Conservation (phyloP, 2,113 vertebrate species). For the Balaeniceps rex region DNA sequence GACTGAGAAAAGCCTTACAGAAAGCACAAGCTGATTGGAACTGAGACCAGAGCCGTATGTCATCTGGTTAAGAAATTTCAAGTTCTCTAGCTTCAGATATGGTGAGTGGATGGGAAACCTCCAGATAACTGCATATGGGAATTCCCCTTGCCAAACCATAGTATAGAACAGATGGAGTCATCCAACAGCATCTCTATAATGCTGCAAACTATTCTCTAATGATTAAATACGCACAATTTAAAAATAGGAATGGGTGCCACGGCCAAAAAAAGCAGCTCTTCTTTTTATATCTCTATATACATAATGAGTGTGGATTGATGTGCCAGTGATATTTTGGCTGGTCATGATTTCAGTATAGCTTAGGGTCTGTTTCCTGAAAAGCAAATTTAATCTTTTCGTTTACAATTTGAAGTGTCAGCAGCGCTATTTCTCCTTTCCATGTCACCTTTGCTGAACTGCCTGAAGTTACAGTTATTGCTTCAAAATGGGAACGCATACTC, state of each 20-base stretch:
- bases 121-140: slow-evolving; percentile 20
- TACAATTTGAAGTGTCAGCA: background rate
- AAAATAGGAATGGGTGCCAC: slow-evolving; percentile 50
- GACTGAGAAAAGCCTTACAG: background rate
- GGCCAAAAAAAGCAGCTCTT: slow-evolving; percentile 39
- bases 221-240: slow-evolving; percentile 45
- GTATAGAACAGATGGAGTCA: slow-evolving; percentile 55
- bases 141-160: slow-evolving; percentile 23
- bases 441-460: background rate
- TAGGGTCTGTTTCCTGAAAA: slow-evolving; percentile 5
- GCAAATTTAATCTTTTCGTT: background rate
- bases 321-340: slow-evolving; percentile 50
- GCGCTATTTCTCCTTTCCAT: background rate
- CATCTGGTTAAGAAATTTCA: background rate
- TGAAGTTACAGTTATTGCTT: background rate
- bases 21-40: background rate
- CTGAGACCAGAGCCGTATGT: background rate
- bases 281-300: slow-evolving; percentile 43
- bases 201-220: slow-evolving; percentile 49
- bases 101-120: slow-evolving; percentile 34
- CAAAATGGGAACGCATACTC: background rate
- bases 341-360: slow-evolving; percentile 29
- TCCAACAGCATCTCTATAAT: slow-evolving; percentile 27
- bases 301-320: slow-evolving; percentile 7
- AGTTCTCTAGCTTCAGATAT: background rate